Percentiles rank a stretch among this genome's conserved stretches.
These are phyloP conservation scores for Ypsolopha scabrella DNA, from an alignment of 2,888 invertebrate genomes.

Conservation along the genomic window DNA sequence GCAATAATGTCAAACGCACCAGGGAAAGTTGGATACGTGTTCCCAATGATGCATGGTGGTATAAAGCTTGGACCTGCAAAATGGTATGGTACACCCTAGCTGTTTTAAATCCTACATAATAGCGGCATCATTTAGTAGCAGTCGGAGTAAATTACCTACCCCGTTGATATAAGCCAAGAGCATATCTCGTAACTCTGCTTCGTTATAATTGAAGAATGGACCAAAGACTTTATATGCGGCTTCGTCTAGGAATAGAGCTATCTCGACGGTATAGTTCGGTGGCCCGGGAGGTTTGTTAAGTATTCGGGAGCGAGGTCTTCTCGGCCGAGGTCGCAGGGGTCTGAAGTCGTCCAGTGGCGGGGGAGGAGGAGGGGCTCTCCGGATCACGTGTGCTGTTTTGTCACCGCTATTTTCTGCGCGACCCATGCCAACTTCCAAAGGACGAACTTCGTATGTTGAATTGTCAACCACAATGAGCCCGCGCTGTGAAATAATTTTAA, in stretches of 20 bases:
- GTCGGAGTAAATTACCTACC: conserved; percentile 46
- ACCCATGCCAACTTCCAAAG: conserved; percentile 56
- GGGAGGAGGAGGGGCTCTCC: conserved; percentile 60
- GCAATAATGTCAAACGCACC: conserved; percentile 78
- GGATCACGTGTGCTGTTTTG: conserved; percentile 70
- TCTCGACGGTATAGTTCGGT: conserved; percentile 72
- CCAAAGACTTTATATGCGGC: conserved; percentile 78
- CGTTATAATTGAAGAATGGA: conserved; percentile 75
- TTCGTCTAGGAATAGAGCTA: conserved; percentile 81
- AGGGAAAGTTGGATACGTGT: conserved; percentile 74
- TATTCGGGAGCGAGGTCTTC: conserved; percentile 24
- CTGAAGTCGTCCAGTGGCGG: conserved; percentile 53
- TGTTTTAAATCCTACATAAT: neutral
- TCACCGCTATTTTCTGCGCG: conserved; percentile 41
- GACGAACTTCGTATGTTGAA: conserved; percentile 77
- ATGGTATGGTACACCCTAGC: neutral
- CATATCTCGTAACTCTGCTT: conserved; percentile 77
- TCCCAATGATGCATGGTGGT: conserved; percentile 80
- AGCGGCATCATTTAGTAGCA: neutral
- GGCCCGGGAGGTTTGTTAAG: conserved; percentile 25
- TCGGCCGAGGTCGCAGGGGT: conserved; percentile 22
- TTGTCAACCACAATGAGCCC: conserved; percentile 77
- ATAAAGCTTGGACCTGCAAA: conserved; percentile 80
- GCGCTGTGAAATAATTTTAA: conserved; percentile 53
- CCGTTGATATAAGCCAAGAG: conserved; percentile 83